phyloP scores from a whole-genome alignment of 2,888 invertebrate genomes.

The Drosophila antonietae region DNA sequence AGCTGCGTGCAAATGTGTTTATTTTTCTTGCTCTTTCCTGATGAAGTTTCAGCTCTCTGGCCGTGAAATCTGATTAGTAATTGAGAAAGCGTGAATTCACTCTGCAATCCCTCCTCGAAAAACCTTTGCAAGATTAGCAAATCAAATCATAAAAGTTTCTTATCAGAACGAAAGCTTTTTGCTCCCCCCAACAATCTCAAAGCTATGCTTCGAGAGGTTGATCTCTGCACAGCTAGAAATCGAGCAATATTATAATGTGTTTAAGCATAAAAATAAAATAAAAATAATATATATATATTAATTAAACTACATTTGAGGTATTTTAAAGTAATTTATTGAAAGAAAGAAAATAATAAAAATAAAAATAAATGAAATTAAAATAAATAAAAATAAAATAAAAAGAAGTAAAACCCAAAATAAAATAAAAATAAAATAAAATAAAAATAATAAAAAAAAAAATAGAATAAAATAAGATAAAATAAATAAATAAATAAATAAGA shows the following conservation, averaged over 20 bases:
- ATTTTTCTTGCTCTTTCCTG: slow-evolving; percentile 18
- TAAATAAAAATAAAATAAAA: too few species aligned
- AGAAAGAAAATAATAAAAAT: too few species aligned
- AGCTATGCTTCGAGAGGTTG: background rate
- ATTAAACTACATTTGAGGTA: background rate
- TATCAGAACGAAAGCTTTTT: background rate
- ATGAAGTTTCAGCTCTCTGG: slow-evolving; percentile 40
- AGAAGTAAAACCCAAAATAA: too few species aligned
- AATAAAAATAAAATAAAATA: too few species aligned
- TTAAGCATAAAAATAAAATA: background rate
- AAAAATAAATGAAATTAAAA: too few species aligned
- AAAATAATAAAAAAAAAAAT: too few species aligned
- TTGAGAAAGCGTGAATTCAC: slow-evolving; percentile 19
- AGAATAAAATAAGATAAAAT: too few species aligned
- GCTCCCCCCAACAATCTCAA: background rate
- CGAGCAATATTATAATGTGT: background rate
- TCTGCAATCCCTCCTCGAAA: too few species aligned
- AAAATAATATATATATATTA: background rate
- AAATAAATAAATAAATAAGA: too few species aligned
- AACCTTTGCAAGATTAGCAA: slow-evolving; percentile 5
- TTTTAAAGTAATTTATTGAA: background rate
- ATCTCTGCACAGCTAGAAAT: slow-evolving; percentile 4
- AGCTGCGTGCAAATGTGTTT: slow-evolving; percentile 44
- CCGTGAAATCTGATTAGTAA: slow-evolving; percentile 44
- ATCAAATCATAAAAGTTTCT: slow-evolving; percentile 4